Evolutionary conservation across 2,797 vertebrate genomes (phyloP).

Genomic region (Phataginus tricuspis): DNA sequence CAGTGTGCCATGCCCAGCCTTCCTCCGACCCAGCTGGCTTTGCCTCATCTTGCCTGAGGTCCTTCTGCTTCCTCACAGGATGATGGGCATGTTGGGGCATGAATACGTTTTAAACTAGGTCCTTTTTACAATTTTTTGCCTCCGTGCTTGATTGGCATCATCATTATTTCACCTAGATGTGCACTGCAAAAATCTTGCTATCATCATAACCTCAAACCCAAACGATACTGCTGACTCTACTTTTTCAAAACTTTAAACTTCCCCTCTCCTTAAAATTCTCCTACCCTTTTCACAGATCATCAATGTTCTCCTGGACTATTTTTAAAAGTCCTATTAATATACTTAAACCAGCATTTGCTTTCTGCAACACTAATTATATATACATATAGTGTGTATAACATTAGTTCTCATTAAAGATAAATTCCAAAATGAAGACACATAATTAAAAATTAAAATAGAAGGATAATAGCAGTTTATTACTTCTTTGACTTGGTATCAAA

Average conservation of each 20-base stretch:
- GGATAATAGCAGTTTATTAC: background rate
- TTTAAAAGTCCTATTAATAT: background rate
- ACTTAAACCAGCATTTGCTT: background rate
- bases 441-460: background rate
- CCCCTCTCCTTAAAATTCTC: background rate
- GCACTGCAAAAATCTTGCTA: background rate
- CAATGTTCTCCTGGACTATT: background rate
- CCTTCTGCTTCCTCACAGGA: background rate
- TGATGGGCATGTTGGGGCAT: background rate
- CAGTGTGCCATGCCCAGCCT: slow-evolving; percentile 91
- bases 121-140: background rate
- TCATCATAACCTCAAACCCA: background rate
- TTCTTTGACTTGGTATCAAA: background rate
- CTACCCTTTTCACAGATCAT: background rate
- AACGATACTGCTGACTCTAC: background rate
- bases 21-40: slow-evolving; percentile 92
- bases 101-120: background rate
- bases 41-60: slow-evolving; percentile 43
- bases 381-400: background rate
- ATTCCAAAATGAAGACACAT: background rate
- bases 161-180: background rate
- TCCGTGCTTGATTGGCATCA: background rate
- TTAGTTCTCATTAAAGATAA: background rate
- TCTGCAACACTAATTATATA: background rate
- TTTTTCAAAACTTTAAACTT: background rate